A percentile compares a stretch with the other conserved stretches of the same genome.
phyloP scores from a whole-genome alignment of 2,888 invertebrate species.

The Harpagoxenus sublaevis region DNA sequence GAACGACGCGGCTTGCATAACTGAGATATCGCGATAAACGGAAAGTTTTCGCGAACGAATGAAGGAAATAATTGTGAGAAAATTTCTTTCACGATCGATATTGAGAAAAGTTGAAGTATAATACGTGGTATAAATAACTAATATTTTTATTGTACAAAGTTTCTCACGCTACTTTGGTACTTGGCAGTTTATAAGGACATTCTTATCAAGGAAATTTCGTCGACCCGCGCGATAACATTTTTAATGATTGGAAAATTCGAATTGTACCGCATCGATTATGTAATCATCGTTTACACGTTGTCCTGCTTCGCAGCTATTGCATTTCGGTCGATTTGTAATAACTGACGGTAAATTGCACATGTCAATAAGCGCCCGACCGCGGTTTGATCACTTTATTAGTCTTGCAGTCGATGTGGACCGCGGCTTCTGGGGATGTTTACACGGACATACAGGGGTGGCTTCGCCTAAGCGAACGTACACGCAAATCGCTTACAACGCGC shows the following conservation, averaged over 20 bases:
- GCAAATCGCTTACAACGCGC: constrained; percentile 45
- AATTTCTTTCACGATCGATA: background rate
- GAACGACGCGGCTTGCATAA: background rate
- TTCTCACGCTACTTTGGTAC: background rate
- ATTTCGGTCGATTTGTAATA: background rate
- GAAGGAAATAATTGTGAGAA: background rate
- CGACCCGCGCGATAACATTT: background rate
- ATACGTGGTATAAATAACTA: background rate
- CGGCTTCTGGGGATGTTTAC: constrained; percentile 36
- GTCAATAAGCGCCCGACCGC: constrained; percentile 31
- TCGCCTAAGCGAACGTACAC: constrained; percentile 17
- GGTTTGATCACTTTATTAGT: constrained; percentile 51
- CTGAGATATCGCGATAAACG: constrained; percentile 10
- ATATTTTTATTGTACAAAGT: background rate
- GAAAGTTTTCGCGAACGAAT: constrained; percentile 17
- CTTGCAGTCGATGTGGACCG: constrained; percentile 24
- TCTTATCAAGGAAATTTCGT: background rate
- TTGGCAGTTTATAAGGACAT: background rate
- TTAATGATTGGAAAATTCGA: background rate
- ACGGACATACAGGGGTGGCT: background rate
- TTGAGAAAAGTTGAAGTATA: background rate
- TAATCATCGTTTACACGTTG: too few species aligned
- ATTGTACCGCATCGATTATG: too few species aligned
- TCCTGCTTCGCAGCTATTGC: background rate
- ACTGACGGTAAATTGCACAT: constrained; percentile 6